Evolutionary conservation across 2,888 invertebrate genomes (phyloP), one percentile per base, ranked within the genome.

Genomic region (Camponotus fellah): DNA sequence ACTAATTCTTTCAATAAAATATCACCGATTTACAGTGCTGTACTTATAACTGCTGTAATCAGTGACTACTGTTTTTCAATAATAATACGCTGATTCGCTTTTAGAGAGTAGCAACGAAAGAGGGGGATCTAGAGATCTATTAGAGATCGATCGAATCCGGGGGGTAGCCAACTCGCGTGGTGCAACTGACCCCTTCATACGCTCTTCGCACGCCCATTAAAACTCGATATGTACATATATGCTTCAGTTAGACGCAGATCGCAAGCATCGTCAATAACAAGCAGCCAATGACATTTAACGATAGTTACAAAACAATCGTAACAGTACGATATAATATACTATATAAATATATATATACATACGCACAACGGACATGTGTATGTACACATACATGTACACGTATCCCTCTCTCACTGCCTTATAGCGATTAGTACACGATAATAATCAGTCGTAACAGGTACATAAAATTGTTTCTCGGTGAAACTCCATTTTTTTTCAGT

Each of bases 231-330:
- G 89, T 89, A 89, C 89, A 89, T 81, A 89, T 81, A 83, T 82
- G 60, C 49, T 82, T 85, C 34, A 85, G 49, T 34, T 46, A 53
- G 66, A 68, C 80, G 82, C 53, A 53, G 53, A 88, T 88, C 86
- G 76, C 84, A 86, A 88, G 82, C 82, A 26, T 26, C 74, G 88
- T 79, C 85, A 53, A 17, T 89, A 86, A 87, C 87, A 89, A 89
- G 89, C 87, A 82, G 80, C 85, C 86, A 85, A 89, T 89, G 86
- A 90, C 85, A 88, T 88, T 87, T 88, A 88, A 88, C 88, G 90
- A 88, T 87, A 89, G 83, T 87, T 89, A 89, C 84, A 87, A 87
- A 89, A 89, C 62, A 88, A 88, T 77, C 74, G 87, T 69, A 85
- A 86, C 83, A 75, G 66, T 85, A 82, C 81, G 84, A 75, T 74